Evolutionary conservation across 2,888 invertebrate genomes (phyloP).

Genomic region (Caenorhabditis japonica): DNA sequence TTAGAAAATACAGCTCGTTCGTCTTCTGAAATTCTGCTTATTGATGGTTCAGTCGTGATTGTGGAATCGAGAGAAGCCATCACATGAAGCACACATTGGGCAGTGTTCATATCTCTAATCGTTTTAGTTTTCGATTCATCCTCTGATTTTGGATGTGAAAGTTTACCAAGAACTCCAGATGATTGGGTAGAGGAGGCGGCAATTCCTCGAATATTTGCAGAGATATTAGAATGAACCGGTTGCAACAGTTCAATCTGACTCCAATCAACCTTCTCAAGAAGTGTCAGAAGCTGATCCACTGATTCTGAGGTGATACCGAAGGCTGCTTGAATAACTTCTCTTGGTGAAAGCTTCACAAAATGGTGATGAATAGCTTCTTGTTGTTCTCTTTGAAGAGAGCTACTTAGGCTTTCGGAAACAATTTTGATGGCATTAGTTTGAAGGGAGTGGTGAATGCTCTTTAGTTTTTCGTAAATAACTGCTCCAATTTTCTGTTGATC

Average conservation of each 20-base stretch:
- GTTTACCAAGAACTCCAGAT: slow-evolving; percentile 37
- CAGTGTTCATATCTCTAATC: slow-evolving; percentile 18
- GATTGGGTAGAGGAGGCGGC: slow-evolving; percentile 15
- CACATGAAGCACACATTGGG: slow-evolving; percentile 30
- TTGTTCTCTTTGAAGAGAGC: slow-evolving; percentile 14
- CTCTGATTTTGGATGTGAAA: slow-evolving; percentile 22
- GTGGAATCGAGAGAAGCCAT: slow-evolving; percentile 14
- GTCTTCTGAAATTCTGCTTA: slow-evolving; percentile 16
- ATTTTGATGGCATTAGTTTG: not conserved
- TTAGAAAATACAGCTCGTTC: slow-evolving; percentile 28
- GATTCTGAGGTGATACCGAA: slow-evolving; percentile 31
- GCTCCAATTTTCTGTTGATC: slow-evolving; percentile 33
- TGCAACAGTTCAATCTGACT: slow-evolving; percentile 12
- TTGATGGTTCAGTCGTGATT: slow-evolving; percentile 4
- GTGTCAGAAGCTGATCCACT: slow-evolving; percentile 20
- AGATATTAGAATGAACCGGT: slow-evolving; percentile 18
- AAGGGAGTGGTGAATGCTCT: slow-evolving; percentile 21
- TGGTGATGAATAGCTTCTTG: slow-evolving; percentile 1
- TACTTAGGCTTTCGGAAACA: slow-evolving; percentile 9
- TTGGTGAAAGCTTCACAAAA: not conserved
- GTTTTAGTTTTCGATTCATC: slow-evolving; percentile 3
- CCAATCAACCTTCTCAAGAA: slow-evolving; percentile 39
- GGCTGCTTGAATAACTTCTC: slow-evolving; percentile 26
- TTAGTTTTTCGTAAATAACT: slow-evolving; percentile 23
- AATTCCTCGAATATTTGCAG: slow-evolving; percentile 26